Evolutionary conservation across 1,140 invertebrate genomes (phyloP).

Genomic region (Megathymus violae): DNA sequence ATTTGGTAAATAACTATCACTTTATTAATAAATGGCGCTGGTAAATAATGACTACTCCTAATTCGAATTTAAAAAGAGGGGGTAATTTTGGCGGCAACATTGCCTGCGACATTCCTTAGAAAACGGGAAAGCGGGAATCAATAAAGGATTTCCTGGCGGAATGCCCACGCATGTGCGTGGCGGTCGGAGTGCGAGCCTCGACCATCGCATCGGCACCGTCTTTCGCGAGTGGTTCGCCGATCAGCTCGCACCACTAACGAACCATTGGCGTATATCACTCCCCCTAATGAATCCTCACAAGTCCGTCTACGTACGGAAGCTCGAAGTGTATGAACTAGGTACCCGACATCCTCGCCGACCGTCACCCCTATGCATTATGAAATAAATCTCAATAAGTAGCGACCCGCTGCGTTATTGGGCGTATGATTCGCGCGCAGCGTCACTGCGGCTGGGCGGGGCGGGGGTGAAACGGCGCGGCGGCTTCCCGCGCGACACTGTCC

Average conservation of each 20-base stretch:
- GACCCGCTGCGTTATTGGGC: conserved; percentile 77
- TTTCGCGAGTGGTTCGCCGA: conserved; percentile 16
- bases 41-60: conserved; percentile 58
- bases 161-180: conserved; percentile 82
- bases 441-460: conserved; percentile 68
- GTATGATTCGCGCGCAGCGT: conserved; percentile 80
- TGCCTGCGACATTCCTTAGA: conserved; percentile 79
- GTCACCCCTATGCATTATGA: conserved; percentile 67
- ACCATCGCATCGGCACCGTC: conserved; percentile 30
- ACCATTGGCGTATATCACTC: neutral
- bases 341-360: conserved; percentile 41
- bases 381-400: conserved; percentile 79
- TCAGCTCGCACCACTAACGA: conserved; percentile 18
- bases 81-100: conserved; percentile 74
- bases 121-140: conserved; percentile 79
- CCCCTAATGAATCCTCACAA: neutral
- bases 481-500: no score
- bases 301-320: conserved; percentile 25
- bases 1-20: no score
- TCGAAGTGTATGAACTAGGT: neutral
- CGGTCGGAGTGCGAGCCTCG: conserved; percentile 40
- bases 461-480: no score
- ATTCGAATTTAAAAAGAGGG: conserved; percentile 59
- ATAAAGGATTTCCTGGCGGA: conserved; percentile 82
- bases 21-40: no score